Evolutionary conservation across 2,113 vertebrate species (phyloP).

Genomic region (Oncorhynchus nerka): DNA sequence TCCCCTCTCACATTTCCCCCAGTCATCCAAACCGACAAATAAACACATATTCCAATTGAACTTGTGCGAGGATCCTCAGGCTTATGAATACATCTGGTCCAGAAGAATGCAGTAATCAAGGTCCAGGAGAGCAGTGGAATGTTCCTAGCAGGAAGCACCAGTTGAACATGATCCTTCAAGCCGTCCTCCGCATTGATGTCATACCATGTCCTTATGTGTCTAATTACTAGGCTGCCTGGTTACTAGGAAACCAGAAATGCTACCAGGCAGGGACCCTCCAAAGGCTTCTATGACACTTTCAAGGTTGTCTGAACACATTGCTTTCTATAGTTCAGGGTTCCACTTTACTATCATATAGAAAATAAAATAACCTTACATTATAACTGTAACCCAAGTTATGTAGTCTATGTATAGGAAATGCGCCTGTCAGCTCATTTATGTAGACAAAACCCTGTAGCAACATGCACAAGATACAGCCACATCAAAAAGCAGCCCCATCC

Average conservation of each 20-base stretch:
- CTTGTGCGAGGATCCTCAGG: neutral
- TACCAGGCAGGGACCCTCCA: neutral
- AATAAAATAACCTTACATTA: neutral
- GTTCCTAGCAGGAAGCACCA: neutral
- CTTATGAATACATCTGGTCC: neutral
- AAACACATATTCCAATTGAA: neutral
- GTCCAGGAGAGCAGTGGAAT: neutral
- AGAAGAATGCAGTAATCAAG: neutral
- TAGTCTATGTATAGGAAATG: neutral
- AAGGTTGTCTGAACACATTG: neutral
- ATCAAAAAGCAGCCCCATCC: neutral
- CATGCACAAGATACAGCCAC: neutral
- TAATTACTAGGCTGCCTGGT: conserved; percentile 39
- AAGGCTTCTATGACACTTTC: neutral
- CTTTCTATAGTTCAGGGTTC: neutral
- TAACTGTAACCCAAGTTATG: neutral
- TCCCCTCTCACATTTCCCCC: neutral
- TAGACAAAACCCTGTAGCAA: neutral
- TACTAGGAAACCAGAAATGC: conserved; percentile 35
- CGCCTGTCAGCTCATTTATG: neutral
- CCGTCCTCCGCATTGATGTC: neutral
- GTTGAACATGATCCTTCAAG: conserved; percentile 26
- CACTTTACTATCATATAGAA: neutral
- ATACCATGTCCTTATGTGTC: conserved; percentile 6
- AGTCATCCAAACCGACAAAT: neutral